Evolutionary conservation across 2,888 invertebrate genomes (phyloP), one percentile per base, ranked within the genome.

Genomic region (Alsophila aescularia): DNA sequence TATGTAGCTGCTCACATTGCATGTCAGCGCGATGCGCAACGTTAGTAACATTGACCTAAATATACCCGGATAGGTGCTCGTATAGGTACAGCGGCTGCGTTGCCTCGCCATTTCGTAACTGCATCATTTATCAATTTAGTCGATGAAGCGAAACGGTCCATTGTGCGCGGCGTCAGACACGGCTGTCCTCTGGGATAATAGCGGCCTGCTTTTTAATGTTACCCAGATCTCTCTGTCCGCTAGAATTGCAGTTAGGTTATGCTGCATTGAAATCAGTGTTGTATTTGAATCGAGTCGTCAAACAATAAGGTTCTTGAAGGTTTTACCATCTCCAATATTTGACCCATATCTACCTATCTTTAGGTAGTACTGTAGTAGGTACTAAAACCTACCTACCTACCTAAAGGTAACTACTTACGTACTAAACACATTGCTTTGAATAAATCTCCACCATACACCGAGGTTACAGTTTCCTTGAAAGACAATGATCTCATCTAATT

Each of bases 81-180:
- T 43, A 62, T 43, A 62, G 37, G 7, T 24, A 24, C 24, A 18
- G 5, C 1, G 8, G 41, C 40, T 37, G 58, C 64, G 65, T 58
- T 40, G 39, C 54, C 65, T 62, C 56, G 56, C 59, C 58, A 61
- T 73, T 70, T 71, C 64, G 64, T 70, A 72, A 75, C 67, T 67
- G 70, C 62, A 68, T 69, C 66, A 76, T 80, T 77, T 73, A 77
- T 74, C 81, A 80, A 83, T 83, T 79, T 69, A 75, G 62, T 65
- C 59, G 63, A 64, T 68, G 62, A 57, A 66, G 58, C 60, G 64
- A 63, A 58, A 62, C 47, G 51, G 56, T 48, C 60, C 56, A 69
- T 66, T 66, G 63, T 54, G 60, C 39, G 35, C 54, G 45, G 35
- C 40, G 21, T 13, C 53, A 34, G 43, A 31, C 12, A 50, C 40